A percentile compares a stretch with the other conserved stretches of the same genome.
Evolutionary conservation across 1,140 invertebrate species (phyloP).

Genomic region (Drosophila burlai): DNA sequence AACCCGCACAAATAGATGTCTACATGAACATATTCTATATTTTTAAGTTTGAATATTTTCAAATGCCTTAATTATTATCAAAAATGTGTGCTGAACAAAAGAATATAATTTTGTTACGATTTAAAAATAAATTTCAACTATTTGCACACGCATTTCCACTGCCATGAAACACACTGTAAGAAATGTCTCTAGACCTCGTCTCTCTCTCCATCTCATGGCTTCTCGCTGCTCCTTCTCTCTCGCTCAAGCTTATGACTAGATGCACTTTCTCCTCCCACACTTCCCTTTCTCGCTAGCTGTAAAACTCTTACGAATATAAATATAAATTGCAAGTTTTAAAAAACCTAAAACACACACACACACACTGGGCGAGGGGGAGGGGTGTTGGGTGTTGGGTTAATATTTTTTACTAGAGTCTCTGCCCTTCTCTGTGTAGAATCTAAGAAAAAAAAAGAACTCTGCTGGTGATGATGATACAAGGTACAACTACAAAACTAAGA

Average conservation of each 20-base stretch:
- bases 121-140: constrained; percentile 5
- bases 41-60: constrained; percentile 1
- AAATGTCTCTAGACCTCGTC: not conserved
- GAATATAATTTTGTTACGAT: not conserved
- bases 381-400: not conserved
- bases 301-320: not conserved
- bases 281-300: not conserved
- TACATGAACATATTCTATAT: constrained; percentile 4
- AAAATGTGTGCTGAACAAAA: constrained; percentile 14
- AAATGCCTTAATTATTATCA: constrained; percentile 24
- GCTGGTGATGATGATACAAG: not conserved
- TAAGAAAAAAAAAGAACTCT: too few species aligned
- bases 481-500: not conserved
- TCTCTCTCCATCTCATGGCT: constrained; percentile 5
- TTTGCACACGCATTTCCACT: constrained; percentile 4
- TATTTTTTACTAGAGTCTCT: constrained; percentile 28
- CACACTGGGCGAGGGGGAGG: not conserved
- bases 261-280: constrained; percentile 29
- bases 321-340: constrained; percentile 15
- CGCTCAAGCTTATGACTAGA: constrained; percentile 65
- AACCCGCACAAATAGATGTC: constrained; percentile 34
- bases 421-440: constrained; percentile 8
- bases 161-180: constrained; percentile 2
- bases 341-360: not conserved
- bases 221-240: constrained; percentile 9